Conservation (phyloP, 2,797 vertebrate genomes). For the Basileuterus tristriatus region DNA sequence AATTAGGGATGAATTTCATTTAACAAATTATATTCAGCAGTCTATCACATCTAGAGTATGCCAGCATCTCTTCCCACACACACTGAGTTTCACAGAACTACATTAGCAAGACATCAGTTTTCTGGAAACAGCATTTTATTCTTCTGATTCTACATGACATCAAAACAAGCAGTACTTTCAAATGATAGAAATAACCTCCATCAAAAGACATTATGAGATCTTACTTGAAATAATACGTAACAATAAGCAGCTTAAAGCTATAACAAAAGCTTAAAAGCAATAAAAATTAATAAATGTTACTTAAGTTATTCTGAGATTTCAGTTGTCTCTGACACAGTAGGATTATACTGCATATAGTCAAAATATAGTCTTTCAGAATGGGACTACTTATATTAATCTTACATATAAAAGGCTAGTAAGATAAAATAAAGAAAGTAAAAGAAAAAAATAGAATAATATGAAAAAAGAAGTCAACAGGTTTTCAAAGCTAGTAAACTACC, state of each 20-base stretch:
- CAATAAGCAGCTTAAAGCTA: background rate
- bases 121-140: background rate
- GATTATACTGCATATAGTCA: background rate
- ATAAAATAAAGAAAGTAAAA: background rate
- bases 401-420: background rate
- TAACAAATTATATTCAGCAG: constrained; percentile 15
- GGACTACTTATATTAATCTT: background rate
- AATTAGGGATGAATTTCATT: constrained; percentile 7
- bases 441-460: background rate
- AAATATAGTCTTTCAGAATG: background rate
- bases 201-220: background rate
- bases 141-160: background rate
- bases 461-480: background rate
- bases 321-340: background rate
- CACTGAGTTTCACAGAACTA: background rate
- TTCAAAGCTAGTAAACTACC: background rate
- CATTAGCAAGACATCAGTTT: constrained; percentile 1
- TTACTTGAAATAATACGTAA: background rate
- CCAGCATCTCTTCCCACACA: constrained; percentile 49
- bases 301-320: background rate
- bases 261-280: background rate
- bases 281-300: background rate
- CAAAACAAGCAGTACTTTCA: background rate
- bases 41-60: constrained; percentile 29
- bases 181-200: background rate